These are phyloP conservation scores for Gastracanthus pulcherrimus DNA, from an alignment of 2,888 invertebrate species.

Conservation along the genomic window DNA sequence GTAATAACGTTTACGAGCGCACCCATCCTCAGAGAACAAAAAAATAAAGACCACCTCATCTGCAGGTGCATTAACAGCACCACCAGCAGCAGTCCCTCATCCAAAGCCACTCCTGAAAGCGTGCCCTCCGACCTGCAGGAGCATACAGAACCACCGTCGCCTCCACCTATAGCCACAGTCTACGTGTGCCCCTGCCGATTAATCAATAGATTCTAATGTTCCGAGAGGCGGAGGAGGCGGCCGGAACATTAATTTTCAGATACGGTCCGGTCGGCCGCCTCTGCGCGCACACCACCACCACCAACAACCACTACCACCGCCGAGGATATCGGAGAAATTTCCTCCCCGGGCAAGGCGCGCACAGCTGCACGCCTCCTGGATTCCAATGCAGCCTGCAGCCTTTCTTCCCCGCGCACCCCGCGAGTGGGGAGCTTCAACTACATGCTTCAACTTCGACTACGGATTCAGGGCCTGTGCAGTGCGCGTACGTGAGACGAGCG, in stretches of 20 bases:
- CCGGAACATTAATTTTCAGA: slow-evolving; percentile 54
- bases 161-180: not conserved
- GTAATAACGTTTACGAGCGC: no score
- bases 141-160: not conserved
- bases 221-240: no score
- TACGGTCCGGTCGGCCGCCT: slow-evolving; percentile 21
- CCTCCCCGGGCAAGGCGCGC: not conserved
- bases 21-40: no score
- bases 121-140: not conserved
- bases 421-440: not conserved
- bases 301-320: no score
- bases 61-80: no score
- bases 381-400: not conserved
- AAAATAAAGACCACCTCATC: no score
- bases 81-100: no score
- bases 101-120: not conserved
- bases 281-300: not conserved
- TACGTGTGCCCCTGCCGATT: slow-evolving; percentile 35
- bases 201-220: slow-evolving; percentile 53
- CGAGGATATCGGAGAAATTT: slow-evolving; percentile 21
- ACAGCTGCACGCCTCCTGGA: not conserved
- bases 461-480: not conserved
- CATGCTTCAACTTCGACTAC: no score
- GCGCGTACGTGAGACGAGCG: slow-evolving; percentile 11
- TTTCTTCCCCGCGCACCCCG: not conserved